Percentiles rank a stretch among this genome's conserved stretches.
Conservation (phyloP, 2,888 invertebrate genomes). For the Drosophila tripunctata region DNA sequence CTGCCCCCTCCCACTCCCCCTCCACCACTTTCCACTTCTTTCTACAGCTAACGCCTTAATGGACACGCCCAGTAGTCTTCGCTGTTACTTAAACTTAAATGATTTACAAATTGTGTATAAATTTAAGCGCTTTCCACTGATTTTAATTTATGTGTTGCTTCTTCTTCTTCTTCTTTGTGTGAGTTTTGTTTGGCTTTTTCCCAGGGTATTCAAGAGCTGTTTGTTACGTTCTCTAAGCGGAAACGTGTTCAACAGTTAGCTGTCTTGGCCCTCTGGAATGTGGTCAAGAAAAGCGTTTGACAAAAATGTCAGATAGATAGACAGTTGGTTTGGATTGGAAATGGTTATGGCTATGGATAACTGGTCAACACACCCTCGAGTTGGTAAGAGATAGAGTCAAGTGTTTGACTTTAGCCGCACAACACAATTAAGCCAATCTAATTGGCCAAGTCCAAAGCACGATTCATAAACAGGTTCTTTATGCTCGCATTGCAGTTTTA, state of each 20-base stretch:
- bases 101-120: slow-evolving; percentile 69
- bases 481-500: slow-evolving; percentile 41
- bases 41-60: neutral
- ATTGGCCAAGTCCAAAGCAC: slow-evolving; percentile 49
- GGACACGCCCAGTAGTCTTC: slow-evolving; percentile 66
- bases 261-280: slow-evolving; percentile 40
- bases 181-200: slow-evolving; percentile 5
- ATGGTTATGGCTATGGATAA: neutral
- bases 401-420: slow-evolving; percentile 26
- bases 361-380: slow-evolving; percentile 47
- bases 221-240: neutral
- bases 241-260: slow-evolving; percentile 7
- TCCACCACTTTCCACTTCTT: neutral
- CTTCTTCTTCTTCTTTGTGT: neutral
- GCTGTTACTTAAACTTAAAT: slow-evolving; percentile 41
- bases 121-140: slow-evolving; percentile 57
- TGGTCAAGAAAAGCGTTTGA: slow-evolving; percentile 49
- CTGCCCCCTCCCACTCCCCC: no score
- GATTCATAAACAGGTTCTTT: slow-evolving; percentile 62
- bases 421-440: slow-evolving; percentile 60
- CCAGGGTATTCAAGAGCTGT: slow-evolving; percentile 9
- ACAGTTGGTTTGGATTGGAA: no score
- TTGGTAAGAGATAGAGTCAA: slow-evolving; percentile 27
- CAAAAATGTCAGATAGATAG: slow-evolving; percentile 31
- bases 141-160: slow-evolving; percentile 43